Conservation (phyloP, 53 echinoderm and acorn worm species). For the Stichopus horrens region DNA sequence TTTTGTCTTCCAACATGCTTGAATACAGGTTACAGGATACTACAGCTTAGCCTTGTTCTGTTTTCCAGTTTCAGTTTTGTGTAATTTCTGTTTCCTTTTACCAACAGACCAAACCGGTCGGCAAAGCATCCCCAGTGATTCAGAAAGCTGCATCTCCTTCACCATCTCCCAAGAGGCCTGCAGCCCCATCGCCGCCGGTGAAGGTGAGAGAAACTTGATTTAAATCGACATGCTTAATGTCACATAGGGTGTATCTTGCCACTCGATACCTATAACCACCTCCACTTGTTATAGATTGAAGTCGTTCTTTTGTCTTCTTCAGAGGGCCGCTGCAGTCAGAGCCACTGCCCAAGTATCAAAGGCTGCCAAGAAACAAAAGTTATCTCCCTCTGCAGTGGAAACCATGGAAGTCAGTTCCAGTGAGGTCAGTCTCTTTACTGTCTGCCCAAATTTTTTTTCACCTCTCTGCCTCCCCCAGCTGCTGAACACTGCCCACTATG, state of each 20-base stretch:
- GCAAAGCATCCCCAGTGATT: slow-evolving; percentile 91
- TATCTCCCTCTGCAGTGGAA: neutral
- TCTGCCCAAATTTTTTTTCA: neutral
- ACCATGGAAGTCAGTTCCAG: slow-evolving; percentile 20
- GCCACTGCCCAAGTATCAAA: slow-evolving; percentile 5
- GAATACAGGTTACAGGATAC: no score
- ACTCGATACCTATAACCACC: neutral
- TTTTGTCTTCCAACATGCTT: no score
- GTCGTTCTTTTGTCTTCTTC: neutral
- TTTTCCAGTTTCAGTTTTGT: neutral
- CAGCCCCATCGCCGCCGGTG: slow-evolving; percentile 11
- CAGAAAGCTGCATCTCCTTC: slow-evolving; percentile 53
- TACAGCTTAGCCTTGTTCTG: no score
- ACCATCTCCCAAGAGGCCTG: slow-evolving; percentile 23
- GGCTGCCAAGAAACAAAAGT: slow-evolving; percentile 32
- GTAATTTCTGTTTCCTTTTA: neutral
- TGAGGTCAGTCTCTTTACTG: slow-evolving; percentile 3
- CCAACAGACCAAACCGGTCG: slow-evolving; percentile 67
- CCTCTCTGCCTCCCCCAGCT: no score
- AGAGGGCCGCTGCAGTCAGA: slow-evolving; percentile 34
- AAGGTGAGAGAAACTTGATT: slow-evolving; percentile 20
- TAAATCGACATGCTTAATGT: neutral
- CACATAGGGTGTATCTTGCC: neutral
- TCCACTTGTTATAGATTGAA: neutral
- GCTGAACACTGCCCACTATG: no score